Percentiles rank a stretch among this genome's conserved stretches.
Evolutionary conservation across 2,113 vertebrate genomes (phyloP).

Genomic region (Thunnus thynnus): DNA sequence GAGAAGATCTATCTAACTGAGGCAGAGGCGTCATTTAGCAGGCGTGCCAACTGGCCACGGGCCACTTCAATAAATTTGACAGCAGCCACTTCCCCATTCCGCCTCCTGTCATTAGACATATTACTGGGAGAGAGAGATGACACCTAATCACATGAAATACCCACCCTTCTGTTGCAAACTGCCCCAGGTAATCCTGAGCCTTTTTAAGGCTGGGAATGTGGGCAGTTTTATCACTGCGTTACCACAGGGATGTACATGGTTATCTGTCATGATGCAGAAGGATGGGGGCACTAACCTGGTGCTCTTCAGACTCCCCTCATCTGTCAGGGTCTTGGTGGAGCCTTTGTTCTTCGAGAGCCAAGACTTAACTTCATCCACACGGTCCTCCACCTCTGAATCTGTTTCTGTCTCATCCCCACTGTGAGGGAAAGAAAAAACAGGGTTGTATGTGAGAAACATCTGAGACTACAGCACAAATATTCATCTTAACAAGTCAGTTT

Average conservation of each 20-base stretch:
- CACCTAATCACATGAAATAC: slow-evolving; percentile 80
- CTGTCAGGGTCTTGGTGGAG: slow-evolving; percentile 88
- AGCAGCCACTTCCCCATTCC: slow-evolving; percentile 72
- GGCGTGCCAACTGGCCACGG: slow-evolving; percentile 80
- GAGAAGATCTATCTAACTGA: slow-evolving; percentile 71
- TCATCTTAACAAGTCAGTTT: slow-evolving; percentile 13
- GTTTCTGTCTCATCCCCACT: slow-evolving; percentile 94
- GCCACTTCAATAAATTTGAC: slow-evolving; percentile 82
- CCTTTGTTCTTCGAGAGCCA: slow-evolving; percentile 91
- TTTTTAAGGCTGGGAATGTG: slow-evolving; percentile 54
- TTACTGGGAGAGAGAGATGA: slow-evolving; percentile 73
- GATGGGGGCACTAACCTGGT: slow-evolving; percentile 88
- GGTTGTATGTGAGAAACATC: neutral
- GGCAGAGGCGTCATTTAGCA: slow-evolving; percentile 76
- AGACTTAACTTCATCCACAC: slow-evolving; percentile 96
- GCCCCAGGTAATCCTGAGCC: slow-evolving; percentile 65
- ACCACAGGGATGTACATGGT: slow-evolving; percentile 36
- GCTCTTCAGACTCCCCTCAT: slow-evolving; percentile 93
- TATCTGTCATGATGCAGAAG: slow-evolving; percentile 54
- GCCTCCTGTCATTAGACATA: slow-evolving; percentile 80
- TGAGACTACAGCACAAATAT: neutral
- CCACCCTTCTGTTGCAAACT: slow-evolving; percentile 66
- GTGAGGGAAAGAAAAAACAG: slow-evolving; percentile 31
- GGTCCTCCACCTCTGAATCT: slow-evolving; percentile 96
- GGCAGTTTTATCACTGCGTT: slow-evolving; percentile 41